phyloP scores from a whole-genome alignment of 1,140 invertebrate genomes.

The Cheumatopsyche charites region DNA sequence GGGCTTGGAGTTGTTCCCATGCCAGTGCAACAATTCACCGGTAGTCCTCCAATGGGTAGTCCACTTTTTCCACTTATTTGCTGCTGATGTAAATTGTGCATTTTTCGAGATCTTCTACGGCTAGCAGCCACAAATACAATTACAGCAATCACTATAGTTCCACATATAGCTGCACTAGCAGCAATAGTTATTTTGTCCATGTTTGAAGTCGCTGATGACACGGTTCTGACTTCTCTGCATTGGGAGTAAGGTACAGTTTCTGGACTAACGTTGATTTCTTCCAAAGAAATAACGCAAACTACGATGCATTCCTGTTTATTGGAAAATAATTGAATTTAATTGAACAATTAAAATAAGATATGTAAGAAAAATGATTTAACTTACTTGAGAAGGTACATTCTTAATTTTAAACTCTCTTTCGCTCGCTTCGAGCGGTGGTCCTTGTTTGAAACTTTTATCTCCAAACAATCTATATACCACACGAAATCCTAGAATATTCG shows the following conservation, averaged over 20 bases:
- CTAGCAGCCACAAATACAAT: conserved; percentile 87
- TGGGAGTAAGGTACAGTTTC: conserved; percentile 84
- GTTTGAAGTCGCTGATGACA: conserved; percentile 78
- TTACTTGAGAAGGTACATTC: conserved; percentile 85
- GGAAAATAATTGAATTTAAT: conserved; percentile 9
- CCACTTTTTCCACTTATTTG: conserved; percentile 68
- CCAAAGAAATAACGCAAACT: conserved; percentile 88
- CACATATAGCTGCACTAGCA: conserved; percentile 90
- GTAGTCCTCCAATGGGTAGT: conserved; percentile 70
- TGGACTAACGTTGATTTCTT: conserved; percentile 83
- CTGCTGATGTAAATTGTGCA: conserved; percentile 74
- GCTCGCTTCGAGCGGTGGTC: conserved; percentile 83
- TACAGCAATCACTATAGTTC: conserved; percentile 87
- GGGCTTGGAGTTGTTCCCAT: conserved; percentile 74
- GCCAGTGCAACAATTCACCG: conserved; percentile 76
- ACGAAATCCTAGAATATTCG: conserved; percentile 84
- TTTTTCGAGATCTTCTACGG: conserved; percentile 72
- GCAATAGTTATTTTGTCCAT: conserved; percentile 95
- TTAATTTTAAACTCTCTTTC: conserved; percentile 91
- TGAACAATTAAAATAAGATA: not conserved
- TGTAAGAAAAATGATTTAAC: conserved; percentile 33
- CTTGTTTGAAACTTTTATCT: conserved; percentile 87
- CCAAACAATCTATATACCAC: conserved; percentile 91
- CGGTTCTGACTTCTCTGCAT: conserved; percentile 87
- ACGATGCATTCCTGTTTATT: conserved; percentile 82